A percentile compares a stretch with the other conserved stretches of the same genome.
These are phyloP conservation scores for Lepus americanus DNA, from an alignment of 2,113 vertebrate species.

Conservation along the genomic window DNA sequence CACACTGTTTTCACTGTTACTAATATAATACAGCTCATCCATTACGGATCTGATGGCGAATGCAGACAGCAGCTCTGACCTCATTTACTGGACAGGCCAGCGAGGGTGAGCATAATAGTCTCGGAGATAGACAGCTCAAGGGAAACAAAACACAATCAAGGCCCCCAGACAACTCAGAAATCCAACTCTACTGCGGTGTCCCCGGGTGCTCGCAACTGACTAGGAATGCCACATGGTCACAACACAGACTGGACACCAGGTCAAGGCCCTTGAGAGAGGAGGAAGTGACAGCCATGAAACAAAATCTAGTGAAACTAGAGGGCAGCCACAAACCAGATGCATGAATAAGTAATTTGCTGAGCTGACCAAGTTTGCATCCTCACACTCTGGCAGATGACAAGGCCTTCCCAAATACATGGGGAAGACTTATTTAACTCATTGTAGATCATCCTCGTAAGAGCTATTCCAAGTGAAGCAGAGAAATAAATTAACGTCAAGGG, in stretches of 20 bases:
- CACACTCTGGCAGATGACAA: background rate
- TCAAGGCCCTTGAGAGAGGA: conserved; percentile 45
- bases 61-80: background rate
- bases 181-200: background rate
- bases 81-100: conserved; percentile 15
- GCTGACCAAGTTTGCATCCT: conserved; percentile 14
- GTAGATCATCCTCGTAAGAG: background rate
- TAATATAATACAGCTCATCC: conserved; percentile 47
- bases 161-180: conserved; percentile 28
- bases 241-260: background rate
- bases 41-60: background rate
- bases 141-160: background rate
- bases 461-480: background rate
- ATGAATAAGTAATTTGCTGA: conserved; percentile 63
- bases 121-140: background rate
- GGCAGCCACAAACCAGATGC: conserved; percentile 65
- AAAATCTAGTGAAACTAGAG: conserved; percentile 63
- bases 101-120: background rate
- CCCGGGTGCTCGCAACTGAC: background rate
- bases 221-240: background rate
- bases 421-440: conserved; percentile 17
- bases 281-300: conserved; percentile 61
- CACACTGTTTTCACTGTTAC: conserved; percentile 27
- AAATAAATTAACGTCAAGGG: background rate
- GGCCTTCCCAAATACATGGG: background rate